Evolutionary conservation across 2,113 vertebrate species (phyloP), one percentile per base, ranked within the genome.

Genomic region (Ophiodon elongatus): DNA sequence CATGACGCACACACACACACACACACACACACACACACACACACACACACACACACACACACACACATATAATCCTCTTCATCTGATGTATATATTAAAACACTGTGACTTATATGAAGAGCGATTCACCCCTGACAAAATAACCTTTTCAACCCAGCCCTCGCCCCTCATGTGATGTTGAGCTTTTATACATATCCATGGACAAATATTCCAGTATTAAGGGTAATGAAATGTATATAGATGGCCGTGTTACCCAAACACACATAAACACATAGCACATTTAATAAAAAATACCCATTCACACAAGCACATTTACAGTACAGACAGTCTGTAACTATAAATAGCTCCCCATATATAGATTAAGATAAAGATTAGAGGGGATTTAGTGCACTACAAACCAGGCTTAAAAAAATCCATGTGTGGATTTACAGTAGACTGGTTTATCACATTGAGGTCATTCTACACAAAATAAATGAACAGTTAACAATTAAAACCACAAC

Each of bases 341-440:
- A 91, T 81, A 85, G 65, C 57, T 79, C 62, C 66, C 33, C 14
- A 37, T 71, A 43, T 85, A 83, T 84, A 88, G 73, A 91, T 90
- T 88, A 91, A 85, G 69, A 85, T 33, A 35, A 60, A 76, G 88
- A 91, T 91, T 91, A 91, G 17, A 84, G 54, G 33, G 72, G 85
- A 88, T 89, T 93, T 79, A 87, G 56, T 57, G 21, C 43, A 62
- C 35, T 64, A 37, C 70, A 71, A 43, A 74, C 21, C 27, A 31
- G 57, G 75, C 29, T 89, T 84, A 62, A 76, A 56, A 73, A 80
- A 82, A 79, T 21, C 19, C 19, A 43, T 17, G 0, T 8, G 80
- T 65, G 77, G 85, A 83, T 88, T 87, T 83, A 78, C 66, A 75
- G 83, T 52, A 47, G 63, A 50, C 47, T 70, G 15, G 17, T 57